Evolutionary conservation across 2,888 invertebrate genomes (phyloP), one percentile per base, ranked within the genome.

Genomic region (Sphaerophoria rueppellii): DNA sequence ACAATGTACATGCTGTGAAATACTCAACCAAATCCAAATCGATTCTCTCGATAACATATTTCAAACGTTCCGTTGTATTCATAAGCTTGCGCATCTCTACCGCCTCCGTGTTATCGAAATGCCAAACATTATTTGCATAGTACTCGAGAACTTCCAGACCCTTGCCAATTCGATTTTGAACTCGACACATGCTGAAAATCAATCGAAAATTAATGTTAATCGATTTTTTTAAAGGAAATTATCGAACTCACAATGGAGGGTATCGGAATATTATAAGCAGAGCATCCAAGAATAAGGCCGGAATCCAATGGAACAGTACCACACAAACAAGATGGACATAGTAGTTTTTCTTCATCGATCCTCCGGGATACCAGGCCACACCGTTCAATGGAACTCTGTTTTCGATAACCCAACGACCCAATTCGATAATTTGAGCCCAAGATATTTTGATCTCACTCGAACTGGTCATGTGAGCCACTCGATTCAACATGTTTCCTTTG

Each of bases 71-170:
- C 74, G 91, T 92, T 0, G 93, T 92, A 89, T 96, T 96, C 87
- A 96, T 92, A 5, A 92, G 90, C 2, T 92, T 90, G 40, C 96
- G 92, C 0, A 95, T 87, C 6, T 91, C 90, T 7, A 94, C 91
- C 0, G 95, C 93, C 86, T 94, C 94, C 65, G 95, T 93, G 24
- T 96, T 96, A 57, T 95, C 95, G 90, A 97, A 97, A 89, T 96
- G 95, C 98, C 98, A 98, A 86, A 97, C 96, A 89, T 96, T 96
- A 90, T 96, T 96, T 0, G 98, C 97, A 92, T 98, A 98, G 90
- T 97, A 98, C 89, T 97, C 96, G 89, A 98, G 96, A 0, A 96
- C 96, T 89, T 96, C 96, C 89, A 97, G 96, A 0, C 98, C 96
- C 92, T 97, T 96, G 87, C 94, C 94, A 88, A 98, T 96, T 60